phyloP scores from a whole-genome alignment of 2,113 vertebrate genomes.

The Cricetomys ansorgei region DNA sequence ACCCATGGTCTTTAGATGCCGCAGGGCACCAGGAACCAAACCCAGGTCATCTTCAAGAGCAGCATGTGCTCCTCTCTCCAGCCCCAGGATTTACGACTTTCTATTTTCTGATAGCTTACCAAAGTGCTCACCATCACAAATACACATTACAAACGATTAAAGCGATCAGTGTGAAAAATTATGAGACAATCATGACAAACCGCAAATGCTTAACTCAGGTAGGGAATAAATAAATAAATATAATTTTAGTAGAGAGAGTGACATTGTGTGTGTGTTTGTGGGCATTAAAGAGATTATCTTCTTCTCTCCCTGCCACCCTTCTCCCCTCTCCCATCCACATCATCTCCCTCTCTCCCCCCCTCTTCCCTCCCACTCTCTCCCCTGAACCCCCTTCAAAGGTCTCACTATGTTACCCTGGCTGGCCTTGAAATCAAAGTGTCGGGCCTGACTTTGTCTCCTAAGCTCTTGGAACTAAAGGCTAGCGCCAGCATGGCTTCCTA shows the following conservation, averaged over 20 bases:
- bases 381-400: background rate
- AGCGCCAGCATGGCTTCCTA: background rate
- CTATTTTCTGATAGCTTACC: background rate
- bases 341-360: background rate
- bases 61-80: background rate
- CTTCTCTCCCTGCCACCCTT: background rate
- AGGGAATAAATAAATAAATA: background rate
- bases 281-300: background rate
- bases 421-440: background rate
- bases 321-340: background rate
- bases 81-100: background rate
- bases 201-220: background rate
- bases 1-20: background rate
- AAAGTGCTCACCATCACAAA: constrained; percentile 30
- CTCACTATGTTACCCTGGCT: background rate
- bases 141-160: background rate
- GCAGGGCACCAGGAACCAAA: background rate
- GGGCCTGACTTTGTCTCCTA: background rate
- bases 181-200: background rate
- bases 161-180: background rate
- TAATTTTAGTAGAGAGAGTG: background rate
- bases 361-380: background rate
- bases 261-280: background rate
- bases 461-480: background rate
- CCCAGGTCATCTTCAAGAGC: background rate